A percentile compares a stretch with the other conserved stretches of the same genome.
Conservation (phyloP, 1,140 invertebrate species). For the Aleiodes sp. region DNA sequence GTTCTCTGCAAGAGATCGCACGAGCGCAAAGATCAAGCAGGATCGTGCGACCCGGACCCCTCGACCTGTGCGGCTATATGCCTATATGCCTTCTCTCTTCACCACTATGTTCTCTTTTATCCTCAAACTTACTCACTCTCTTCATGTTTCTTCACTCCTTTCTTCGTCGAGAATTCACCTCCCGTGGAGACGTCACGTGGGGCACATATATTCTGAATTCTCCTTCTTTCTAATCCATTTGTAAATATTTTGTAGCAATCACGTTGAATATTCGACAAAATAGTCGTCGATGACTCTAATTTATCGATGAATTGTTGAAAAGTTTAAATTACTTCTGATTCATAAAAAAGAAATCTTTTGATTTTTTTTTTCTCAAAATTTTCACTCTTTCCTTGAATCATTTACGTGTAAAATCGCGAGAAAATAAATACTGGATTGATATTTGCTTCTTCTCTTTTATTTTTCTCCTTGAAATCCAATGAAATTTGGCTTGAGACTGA, state of each 20-base stretch:
- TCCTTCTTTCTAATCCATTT: too few species aligned
- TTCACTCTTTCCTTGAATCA: too few species aligned
- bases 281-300: too few species aligned
- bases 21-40: slow-evolving; percentile 66
- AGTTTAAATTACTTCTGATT: too few species aligned
- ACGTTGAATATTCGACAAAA: too few species aligned
- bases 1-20: slow-evolving; percentile 53
- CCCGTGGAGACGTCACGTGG: slow-evolving; percentile 7
- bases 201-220: too few species aligned
- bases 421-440: background rate
- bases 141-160: slow-evolving; percentile 22
- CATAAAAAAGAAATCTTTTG: too few species aligned
- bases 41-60: slow-evolving; percentile 66
- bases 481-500: slow-evolving; percentile 12
- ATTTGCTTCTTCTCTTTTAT: background rate
- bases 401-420: background rate
- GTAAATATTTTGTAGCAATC: too few species aligned
- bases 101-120: slow-evolving; percentile 14
- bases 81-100: slow-evolving; percentile 25
- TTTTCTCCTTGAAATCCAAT: background rate
- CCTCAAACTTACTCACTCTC: slow-evolving; percentile 22
- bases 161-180: slow-evolving; percentile 34
- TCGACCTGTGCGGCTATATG: slow-evolving; percentile 54
- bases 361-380: too few species aligned
- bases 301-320: too few species aligned